Percentiles rank a stretch among this genome's conserved stretches.
Evolutionary conservation across 2,888 invertebrate species (phyloP).

Genomic region (Calameuta pallipes): DNA sequence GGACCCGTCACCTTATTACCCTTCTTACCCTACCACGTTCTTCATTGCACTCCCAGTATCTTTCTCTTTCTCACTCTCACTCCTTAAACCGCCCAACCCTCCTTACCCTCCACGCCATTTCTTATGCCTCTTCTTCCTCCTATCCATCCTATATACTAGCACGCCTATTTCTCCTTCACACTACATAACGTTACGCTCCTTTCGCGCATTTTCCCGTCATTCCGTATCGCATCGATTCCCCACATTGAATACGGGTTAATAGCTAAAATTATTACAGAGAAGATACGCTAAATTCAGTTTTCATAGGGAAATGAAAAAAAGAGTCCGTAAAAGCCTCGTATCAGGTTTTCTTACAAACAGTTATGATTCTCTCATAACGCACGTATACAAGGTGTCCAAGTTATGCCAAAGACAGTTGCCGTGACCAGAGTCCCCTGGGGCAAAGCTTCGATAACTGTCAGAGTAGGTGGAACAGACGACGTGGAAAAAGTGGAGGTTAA

Average conservation of each 20-base stretch:
- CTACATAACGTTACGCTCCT: neutral
- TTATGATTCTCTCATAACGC: neutral
- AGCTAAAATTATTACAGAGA: neutral
- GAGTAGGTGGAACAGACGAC: neutral
- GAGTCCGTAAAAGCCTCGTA: neutral
- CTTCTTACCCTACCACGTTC: constrained; percentile 29
- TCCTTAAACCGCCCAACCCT: neutral
- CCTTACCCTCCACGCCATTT: constrained; percentile 4
- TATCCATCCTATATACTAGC: neutral
- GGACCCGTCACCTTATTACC: constrained; percentile 28
- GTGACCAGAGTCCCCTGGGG: no score
- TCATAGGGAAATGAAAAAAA: neutral
- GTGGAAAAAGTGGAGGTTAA: neutral
- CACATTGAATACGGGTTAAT: constrained; percentile 14
- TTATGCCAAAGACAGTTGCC: neutral
- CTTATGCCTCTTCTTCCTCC: constrained; percentile 9
- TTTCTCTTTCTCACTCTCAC: constrained; percentile 6
- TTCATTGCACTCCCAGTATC: constrained; percentile 1
- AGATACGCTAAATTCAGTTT: neutral
- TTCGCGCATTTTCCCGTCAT: neutral
- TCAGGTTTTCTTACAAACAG: neutral
- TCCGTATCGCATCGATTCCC: constrained; percentile 19
- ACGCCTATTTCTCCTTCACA: constrained; percentile 1
- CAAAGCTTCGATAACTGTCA: neutral
- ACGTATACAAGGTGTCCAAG: neutral